phyloP scores from a whole-genome alignment of 2,113 vertebrate species.

The Oostethus manadensis region DNA sequence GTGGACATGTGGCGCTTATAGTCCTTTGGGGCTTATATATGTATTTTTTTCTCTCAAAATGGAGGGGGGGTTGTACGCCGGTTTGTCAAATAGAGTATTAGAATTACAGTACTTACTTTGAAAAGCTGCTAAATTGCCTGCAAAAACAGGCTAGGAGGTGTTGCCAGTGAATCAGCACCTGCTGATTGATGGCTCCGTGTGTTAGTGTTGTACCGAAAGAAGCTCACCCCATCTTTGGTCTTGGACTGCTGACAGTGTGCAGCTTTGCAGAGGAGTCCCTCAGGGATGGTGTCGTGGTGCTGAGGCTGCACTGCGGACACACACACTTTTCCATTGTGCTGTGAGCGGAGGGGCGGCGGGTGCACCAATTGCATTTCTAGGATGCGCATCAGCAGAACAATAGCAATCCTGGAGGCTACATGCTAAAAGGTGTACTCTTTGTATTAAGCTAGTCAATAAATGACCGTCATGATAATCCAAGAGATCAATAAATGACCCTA shows the following conservation, averaged over 20 bases:
- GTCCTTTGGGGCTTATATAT: too few relatives aligned
- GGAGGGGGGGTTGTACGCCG: too few relatives aligned
- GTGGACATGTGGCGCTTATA: too few relatives aligned
- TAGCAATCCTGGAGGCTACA: not conserved
- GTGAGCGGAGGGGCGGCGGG: not conserved
- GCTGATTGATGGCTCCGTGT: conserved; percentile 17
- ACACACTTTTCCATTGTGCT: not conserved
- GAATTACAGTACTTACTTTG: too few relatives aligned
- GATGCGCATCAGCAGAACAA: not conserved
- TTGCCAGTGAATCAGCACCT: not conserved
- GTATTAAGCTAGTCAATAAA: conserved; percentile 46
- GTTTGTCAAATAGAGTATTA: too few relatives aligned
- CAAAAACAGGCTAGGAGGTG: not conserved
- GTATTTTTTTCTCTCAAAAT: too few relatives aligned
- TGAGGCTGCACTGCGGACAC: conserved; percentile 46
- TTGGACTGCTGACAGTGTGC: conserved; percentile 48
- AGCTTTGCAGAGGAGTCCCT: conserved; percentile 50
- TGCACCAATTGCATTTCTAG: not conserved
- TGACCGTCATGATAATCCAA: conserved; percentile 57
- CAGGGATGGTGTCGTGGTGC: conserved; percentile 55
- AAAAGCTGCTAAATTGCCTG: too few relatives aligned
- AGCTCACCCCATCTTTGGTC: conserved; percentile 29
- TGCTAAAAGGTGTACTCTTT: conserved; percentile 43
- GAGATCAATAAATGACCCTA: conserved; percentile 46
- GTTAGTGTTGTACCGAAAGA: not conserved